Evolutionary conservation across 2,797 vertebrate genomes (phyloP), one percentile per base, ranked within the genome.

Genomic region (Nasua narica): DNA sequence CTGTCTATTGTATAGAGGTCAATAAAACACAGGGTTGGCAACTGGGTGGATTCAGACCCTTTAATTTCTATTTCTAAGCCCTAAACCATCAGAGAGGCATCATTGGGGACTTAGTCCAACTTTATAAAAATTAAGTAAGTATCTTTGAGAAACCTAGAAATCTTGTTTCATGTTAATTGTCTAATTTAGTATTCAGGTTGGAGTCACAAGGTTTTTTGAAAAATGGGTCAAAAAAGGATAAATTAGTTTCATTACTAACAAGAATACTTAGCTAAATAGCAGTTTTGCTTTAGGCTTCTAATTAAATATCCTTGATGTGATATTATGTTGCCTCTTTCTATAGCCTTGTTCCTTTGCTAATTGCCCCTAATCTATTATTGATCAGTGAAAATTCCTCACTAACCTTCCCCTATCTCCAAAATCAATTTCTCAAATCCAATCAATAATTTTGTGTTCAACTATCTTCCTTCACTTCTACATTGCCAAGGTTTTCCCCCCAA

Each of bases 341-440:
- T 60, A 86, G 72, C 7, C 48, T 86, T 91, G 7, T 67, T 74
- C 29, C 56, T 69, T 19, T 21, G 15, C 48, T 97, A 91, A 95
- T 82, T 97, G 40, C 27, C 52, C 77, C 95, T 97, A 90, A 85
- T 94, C 43, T 90, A 88, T 89, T 95, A 95, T 92, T 92, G 81
- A 96, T 88, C 43, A 78, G 13, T 92, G 46, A 87, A 81, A 96
- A 87, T 88, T 92, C 35, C 56, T 94, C 43, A 27, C 46, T 92
- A 92, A 72, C 8, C 15, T n/a, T n/a, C 90, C 92, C 15, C 35
- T 84, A 78, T 92, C 29, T 90, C 32, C 25, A 81, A 86, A 88
- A 94, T 92, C 60, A 92, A 32, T 94, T 77, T 74, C 74, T 62
- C 46, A 46, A 94, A 78, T 58, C 10, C 18, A 86, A 77, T 95